A percentile compares a stretch with the other conserved stretches of the same genome.
Evolutionary conservation across 2,888 invertebrate genomes (phyloP).

Genomic region (Drosophila colorata): DNA sequence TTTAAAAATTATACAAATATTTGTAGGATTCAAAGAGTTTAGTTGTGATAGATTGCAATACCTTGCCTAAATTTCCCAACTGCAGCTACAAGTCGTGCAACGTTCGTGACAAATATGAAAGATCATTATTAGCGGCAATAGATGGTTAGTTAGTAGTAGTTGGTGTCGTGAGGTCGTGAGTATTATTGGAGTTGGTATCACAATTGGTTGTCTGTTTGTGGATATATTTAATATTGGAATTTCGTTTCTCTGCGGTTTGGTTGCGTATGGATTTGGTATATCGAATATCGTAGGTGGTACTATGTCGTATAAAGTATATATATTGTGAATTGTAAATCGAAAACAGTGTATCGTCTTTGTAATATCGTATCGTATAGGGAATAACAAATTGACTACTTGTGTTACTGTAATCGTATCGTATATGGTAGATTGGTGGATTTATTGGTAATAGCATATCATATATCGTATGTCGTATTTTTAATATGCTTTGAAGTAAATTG

Average conservation of each 20-base stretch:
- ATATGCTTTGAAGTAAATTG: neutral
- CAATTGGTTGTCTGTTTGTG: constrained; percentile 38
- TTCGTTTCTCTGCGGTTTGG: neutral
- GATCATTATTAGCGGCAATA: constrained; percentile 48
- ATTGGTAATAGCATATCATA: neutral
- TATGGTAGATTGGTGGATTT: too few relatives aligned
- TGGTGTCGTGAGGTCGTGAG: neutral
- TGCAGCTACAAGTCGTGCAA: constrained; percentile 78
- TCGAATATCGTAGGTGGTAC: constrained; percentile 6
- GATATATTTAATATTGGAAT: constrained; percentile 6
- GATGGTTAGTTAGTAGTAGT: constrained; percentile 7
- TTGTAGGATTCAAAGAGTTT: constrained; percentile 14
- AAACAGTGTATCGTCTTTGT: neutral
- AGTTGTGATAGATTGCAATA: constrained; percentile 60
- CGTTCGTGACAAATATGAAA: constrained; percentile 60
- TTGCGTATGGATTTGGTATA: neutral
- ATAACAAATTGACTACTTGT: too few relatives aligned
- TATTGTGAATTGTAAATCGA: neutral
- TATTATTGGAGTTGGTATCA: constrained; percentile 10
- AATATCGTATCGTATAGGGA: too few relatives aligned
- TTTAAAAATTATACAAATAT: neutral
- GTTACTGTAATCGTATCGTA: too few relatives aligned
- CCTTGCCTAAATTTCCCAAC: constrained; percentile 84
- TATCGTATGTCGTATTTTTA: constrained; percentile 1
- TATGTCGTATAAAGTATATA: neutral